phyloP scores from a whole-genome alignment of 1,140 invertebrate species.

The Brachionus asplanchnoidis region DNA sequence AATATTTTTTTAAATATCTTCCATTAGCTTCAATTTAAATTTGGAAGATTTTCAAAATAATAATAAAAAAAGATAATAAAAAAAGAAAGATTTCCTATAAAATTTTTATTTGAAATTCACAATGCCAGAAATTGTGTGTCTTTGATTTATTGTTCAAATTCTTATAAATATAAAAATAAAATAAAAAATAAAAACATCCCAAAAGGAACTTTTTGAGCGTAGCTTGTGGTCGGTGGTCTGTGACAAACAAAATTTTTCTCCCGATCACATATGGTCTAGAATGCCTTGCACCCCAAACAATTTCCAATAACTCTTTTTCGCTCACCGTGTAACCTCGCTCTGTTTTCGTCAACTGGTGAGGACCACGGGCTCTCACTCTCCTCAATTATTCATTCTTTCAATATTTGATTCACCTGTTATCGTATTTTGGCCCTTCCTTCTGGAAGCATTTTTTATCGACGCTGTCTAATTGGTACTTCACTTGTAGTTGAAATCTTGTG shows the following conservation, averaged over 20 bases:
- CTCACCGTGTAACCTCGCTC: not conserved
- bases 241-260: not conserved
- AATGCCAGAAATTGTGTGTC: too few species aligned
- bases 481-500: conserved; percentile 12
- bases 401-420: not conserved
- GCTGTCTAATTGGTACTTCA: not conserved
- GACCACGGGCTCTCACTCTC: not conserved
- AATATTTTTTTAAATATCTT: not conserved
- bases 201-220: not conserved
- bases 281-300: not conserved
- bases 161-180: too few species aligned
- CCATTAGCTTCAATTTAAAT: too few species aligned
- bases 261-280: not conserved
- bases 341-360: not conserved
- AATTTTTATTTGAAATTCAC: too few species aligned
- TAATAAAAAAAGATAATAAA: too few species aligned
- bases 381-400: conserved; percentile 44
- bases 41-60: too few species aligned
- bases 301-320: not conserved
- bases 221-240: not conserved
- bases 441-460: not conserved
- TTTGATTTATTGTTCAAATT: too few species aligned
- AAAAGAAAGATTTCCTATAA: too few species aligned
- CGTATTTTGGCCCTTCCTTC: not conserved
- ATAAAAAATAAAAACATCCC: too few species aligned